A percentile compares a stretch with the other conserved stretches of the same genome.
These are phyloP conservation scores for Acleris holmiana DNA, from an alignment of 2,888 invertebrate genomes.

Conservation along the genomic window DNA sequence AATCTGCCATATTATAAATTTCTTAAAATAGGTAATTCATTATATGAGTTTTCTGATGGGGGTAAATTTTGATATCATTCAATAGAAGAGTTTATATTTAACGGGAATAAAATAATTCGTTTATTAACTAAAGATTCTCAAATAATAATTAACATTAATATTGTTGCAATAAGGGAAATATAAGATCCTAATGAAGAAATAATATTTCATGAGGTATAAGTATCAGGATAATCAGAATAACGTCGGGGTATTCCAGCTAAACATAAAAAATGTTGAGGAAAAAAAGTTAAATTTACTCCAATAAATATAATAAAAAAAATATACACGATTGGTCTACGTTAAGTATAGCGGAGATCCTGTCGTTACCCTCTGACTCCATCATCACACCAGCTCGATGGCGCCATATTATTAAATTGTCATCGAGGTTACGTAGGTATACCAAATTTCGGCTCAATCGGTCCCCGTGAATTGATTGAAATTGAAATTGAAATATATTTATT, in stretches of 20 bases:
- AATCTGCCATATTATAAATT: constrained; percentile 86
- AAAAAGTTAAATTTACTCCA: constrained; percentile 91
- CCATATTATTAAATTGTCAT: no score
- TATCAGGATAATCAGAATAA: constrained; percentile 89
- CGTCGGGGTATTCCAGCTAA: constrained; percentile 88
- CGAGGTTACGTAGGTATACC: no score
- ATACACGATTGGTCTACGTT: no score
- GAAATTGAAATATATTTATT: no score
- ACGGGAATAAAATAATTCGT: constrained; percentile 76
- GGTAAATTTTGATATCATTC: constrained; percentile 86
- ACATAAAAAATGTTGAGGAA: constrained; percentile 89
- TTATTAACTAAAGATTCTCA: constrained; percentile 85
- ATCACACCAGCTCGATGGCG: no score
- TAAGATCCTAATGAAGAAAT: constrained; percentile 88
- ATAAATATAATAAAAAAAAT: constrained; percentile 89
- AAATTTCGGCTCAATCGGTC: no score
- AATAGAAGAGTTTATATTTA: constrained; percentile 83
- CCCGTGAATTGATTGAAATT: no score
- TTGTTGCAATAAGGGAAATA: constrained; percentile 84
- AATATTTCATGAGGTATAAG: constrained; percentile 87
- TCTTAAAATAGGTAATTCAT: constrained; percentile 83
- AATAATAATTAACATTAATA: constrained; percentile 85
- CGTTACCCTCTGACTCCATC: no score
- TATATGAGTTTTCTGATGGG: constrained; percentile 85
- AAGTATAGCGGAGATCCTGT: no score